phyloP scores from a whole-genome alignment of 2,113 vertebrate genomes.

The Leucopternis melanops region DNA sequence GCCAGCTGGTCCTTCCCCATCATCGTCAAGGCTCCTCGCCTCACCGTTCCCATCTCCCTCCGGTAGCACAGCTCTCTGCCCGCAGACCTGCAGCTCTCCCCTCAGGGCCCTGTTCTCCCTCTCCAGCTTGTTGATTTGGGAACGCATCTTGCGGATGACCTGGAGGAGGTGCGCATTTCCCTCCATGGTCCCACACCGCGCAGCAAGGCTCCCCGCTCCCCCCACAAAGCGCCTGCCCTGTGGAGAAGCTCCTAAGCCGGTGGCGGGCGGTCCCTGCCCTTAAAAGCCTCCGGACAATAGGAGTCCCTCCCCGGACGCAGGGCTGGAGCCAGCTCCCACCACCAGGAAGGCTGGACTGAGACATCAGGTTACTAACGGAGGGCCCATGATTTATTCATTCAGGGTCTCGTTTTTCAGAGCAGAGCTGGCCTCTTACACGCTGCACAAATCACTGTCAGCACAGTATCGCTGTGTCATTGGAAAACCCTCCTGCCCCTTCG shows the following conservation, averaged over 20 bases:
- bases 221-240: not conserved
- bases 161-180: conserved; percentile 72
- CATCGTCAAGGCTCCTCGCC: rapidly evolving
- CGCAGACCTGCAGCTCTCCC: conserved; percentile 54
- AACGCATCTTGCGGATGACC: conserved; percentile 82
- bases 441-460: conserved; percentile 21
- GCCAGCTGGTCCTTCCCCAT: not conserved
- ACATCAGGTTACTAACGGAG: conserved; percentile 40
- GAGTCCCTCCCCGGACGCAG: conserved; percentile 55
- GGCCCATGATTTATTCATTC: conserved; percentile 87
- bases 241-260: not conserved
- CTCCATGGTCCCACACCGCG: conserved; percentile 70
- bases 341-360: conserved; percentile 48
- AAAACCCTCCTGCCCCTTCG: not conserved
- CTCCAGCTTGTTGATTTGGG: conserved; percentile 83
- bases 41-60: not conserved
- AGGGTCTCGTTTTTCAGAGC: conserved; percentile 79
- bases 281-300: conserved; percentile 36
- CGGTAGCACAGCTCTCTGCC: not conserved
- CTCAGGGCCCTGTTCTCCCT: conserved; percentile 81
- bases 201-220: not conserved
- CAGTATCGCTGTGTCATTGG: not conserved
- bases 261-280: not conserved
- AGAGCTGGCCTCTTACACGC: not conserved
- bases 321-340: conserved; percentile 76